Evolutionary conservation across 2,113 vertebrate species (phyloP), one percentile per base, ranked within the genome.

Genomic region (Kryptolebias marmoratus): DNA sequence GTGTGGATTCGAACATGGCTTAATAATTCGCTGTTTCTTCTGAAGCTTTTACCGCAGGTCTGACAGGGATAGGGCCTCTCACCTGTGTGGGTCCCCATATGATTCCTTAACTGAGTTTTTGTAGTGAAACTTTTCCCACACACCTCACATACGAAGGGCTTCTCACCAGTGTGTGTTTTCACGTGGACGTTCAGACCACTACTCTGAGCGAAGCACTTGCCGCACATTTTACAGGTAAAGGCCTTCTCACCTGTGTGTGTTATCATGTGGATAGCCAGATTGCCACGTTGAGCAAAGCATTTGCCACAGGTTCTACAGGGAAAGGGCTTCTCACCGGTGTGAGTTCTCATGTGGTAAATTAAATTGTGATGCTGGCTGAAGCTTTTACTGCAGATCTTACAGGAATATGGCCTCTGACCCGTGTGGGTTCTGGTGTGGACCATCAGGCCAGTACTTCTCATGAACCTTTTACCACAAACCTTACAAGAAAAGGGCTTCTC

Each of bases 91-190:
- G 28, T 32, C 16, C 61, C 49, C 15, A 18, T 31, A 11, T 64
- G 61, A 8, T 14, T 7, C 7, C 1, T 36, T 7, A 36, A 4
- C 36, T 36, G 36, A 36, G 3, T 3, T 4, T 36, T 36, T 36
- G 32, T 7, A 36, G 5, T 62, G 11, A 62, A 62, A 27, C 60
- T 13, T 18, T 59, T 42, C 10, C 57, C 57, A 59, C 57, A 59
- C 32, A 18, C 18, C 16, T n/a, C 18, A 39, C 57, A 62, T 1
- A 15, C 1, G 8, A 28, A 47, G 0, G 60, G 60, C 60, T 9
- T 63, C 60, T 63, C 60, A 30, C 60, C 44, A 16, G 60, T 48
- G 60, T 63, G 60, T 5, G 45, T 30, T 48, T 44, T 63, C 7
- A 10, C 16, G 44, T 63, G 60, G 14, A 27, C 13, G 14, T 44